A percentile compares a stretch with the other conserved stretches of the same genome.
Evolutionary conservation across 2,888 invertebrate species (phyloP).

Genomic region (Xylocampa areola): DNA sequence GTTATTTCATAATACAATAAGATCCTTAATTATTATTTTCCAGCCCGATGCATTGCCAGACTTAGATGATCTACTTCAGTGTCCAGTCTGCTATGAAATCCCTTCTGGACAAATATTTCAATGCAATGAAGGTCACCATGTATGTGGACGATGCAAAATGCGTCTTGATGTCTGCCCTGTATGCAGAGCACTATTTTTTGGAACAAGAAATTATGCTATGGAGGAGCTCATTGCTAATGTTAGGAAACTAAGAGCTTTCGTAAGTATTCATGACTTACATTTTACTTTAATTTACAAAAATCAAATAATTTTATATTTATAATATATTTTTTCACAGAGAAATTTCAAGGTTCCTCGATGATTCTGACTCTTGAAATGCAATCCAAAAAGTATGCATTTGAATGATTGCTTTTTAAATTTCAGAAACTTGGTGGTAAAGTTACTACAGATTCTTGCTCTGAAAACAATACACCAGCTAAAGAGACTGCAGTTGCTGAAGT

Average conservation of each 20-base stretch:
- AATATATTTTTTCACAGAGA: background rate
- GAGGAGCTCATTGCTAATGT: slow-evolving; percentile 88
- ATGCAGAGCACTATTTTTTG: slow-evolving; percentile 86
- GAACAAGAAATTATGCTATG: slow-evolving; percentile 88
- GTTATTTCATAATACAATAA: background rate
- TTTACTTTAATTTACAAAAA: too few relatives aligned
- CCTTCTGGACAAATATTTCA: slow-evolving; percentile 85
- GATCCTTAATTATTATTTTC: slow-evolving; percentile 40
- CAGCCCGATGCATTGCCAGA: slow-evolving; percentile 82
- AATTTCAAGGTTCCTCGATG: background rate
- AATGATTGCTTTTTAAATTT: slow-evolving; percentile 1
- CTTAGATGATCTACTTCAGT: slow-evolving; percentile 88
- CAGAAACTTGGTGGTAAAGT: slow-evolving; percentile 83
- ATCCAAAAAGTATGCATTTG: background rate
- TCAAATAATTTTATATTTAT: too few relatives aligned
- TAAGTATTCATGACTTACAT: slow-evolving; percentile 71
- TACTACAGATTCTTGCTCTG: slow-evolving; percentile 72
- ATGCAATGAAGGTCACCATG: slow-evolving; percentile 89
- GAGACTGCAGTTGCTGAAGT: slow-evolving; percentile 70
- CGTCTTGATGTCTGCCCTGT: slow-evolving; percentile 87
- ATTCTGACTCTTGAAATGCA: too few relatives aligned
- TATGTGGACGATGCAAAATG: slow-evolving; percentile 85
- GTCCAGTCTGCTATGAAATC: slow-evolving; percentile 90
- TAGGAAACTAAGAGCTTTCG: slow-evolving; percentile 81
- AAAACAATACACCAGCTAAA: slow-evolving; percentile 68